These are phyloP conservation scores for Agrypnus murinus DNA, from an alignment of 2,888 invertebrate species.

Conservation along the genomic window DNA sequence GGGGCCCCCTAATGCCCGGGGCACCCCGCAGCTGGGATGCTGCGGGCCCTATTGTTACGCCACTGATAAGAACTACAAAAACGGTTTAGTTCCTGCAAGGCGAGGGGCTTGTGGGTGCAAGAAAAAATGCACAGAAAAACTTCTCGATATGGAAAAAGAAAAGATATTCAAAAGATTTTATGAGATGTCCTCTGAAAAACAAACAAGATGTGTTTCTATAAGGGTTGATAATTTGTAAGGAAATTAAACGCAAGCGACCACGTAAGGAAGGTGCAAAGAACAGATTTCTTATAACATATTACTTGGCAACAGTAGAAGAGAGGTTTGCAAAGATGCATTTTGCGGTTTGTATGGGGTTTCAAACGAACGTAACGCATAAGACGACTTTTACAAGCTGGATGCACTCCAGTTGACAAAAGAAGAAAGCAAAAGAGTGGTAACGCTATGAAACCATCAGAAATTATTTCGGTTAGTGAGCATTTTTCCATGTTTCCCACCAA, in stretches of 20 bases:
- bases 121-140: slow-evolving; percentile 6
- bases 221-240: slow-evolving; percentile 10
- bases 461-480: slow-evolving; percentile 22
- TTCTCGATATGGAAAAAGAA: slow-evolving; percentile 10
- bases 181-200: slow-evolving; percentile 6
- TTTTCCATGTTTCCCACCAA: slow-evolving; percentile 35
- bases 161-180: background rate
- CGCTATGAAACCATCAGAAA: slow-evolving; percentile 8
- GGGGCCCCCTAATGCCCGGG: no score
- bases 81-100: background rate
- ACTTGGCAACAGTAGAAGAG: background rate
- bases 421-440: slow-evolving; percentile 28
- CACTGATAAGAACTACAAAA: slow-evolving; percentile 3
- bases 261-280: slow-evolving; percentile 10
- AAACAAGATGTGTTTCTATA: slow-evolving; percentile 34
- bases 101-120: background rate
- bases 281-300: slow-evolving; percentile 8
- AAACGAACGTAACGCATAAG: slow-evolving; percentile 10
- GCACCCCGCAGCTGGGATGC: no score
- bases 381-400: slow-evolving; percentile 4
- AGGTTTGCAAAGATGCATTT: slow-evolving; percentile 30
- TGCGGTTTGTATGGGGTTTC: slow-evolving; percentile 15
- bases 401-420: slow-evolving; percentile 27
- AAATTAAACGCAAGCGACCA: slow-evolving; percentile 15
- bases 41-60: no score